Conservation (phyloP, 2,113 vertebrate genomes). For the Scomber colias region DNA sequence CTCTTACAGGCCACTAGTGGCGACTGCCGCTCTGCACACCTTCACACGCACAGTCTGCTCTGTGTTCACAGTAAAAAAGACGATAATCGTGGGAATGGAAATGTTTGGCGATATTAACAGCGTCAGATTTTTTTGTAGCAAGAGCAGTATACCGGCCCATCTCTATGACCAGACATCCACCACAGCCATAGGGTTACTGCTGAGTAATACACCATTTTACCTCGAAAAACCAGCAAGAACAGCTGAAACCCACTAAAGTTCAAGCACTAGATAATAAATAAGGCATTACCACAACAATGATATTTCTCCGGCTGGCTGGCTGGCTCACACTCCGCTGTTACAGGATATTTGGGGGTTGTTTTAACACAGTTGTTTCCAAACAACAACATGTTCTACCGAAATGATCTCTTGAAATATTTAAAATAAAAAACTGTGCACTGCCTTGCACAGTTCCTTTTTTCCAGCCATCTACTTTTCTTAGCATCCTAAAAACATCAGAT, state of each 20-base stretch:
- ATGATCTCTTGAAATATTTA: background rate
- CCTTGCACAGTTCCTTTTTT: background rate
- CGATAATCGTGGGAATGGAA: no score
- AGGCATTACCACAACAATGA: constrained; percentile 26
- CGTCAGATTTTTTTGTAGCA: no score
- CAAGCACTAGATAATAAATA: constrained; percentile 39
- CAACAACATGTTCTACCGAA: background rate
- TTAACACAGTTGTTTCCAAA: constrained; percentile 26
- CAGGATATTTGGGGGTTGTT: background rate
- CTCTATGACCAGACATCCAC: constrained; percentile 5
- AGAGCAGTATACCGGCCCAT: no score
- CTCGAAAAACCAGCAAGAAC: constrained; percentile 9
- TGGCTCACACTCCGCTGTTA: constrained; percentile 21
- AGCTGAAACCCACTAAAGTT: constrained; percentile 26
- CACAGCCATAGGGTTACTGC: constrained; percentile 26
- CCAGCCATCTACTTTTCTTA: no score
- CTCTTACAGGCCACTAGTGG: no score
- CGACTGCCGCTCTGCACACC: no score
- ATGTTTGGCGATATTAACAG: no score
- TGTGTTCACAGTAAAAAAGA: no score
- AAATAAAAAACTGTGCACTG: background rate
- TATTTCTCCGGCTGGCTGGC: constrained; percentile 10
- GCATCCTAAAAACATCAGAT: no score
- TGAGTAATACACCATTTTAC: constrained; percentile 28
- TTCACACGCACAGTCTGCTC: no score